phyloP scores from a whole-genome alignment of 2,888 invertebrate species.

The Bellardia pandia region DNA sequence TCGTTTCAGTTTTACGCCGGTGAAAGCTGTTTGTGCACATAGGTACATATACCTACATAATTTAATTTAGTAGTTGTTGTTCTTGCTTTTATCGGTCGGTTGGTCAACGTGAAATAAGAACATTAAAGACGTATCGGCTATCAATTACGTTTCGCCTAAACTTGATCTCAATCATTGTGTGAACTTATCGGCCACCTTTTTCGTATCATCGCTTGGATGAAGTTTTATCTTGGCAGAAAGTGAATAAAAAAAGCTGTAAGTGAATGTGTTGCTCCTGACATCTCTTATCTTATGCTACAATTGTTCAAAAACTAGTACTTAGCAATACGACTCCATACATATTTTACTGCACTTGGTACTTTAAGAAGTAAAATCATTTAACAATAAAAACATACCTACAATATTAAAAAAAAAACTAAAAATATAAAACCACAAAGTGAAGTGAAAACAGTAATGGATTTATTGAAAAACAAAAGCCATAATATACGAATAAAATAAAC shows the following conservation, averaged over 20 bases:
- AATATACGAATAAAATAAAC: constrained; percentile 8
- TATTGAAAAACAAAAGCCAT: neutral
- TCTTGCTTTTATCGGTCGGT: constrained; percentile 34
- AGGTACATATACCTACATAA: too few relatives aligned
- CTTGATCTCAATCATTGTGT: constrained; percentile 18
- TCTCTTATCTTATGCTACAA: constrained; percentile 7
- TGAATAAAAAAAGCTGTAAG: constrained; percentile 47
- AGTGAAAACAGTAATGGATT: constrained; percentile 31
- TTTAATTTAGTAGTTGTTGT: neutral
- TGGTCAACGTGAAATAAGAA: constrained; percentile 44
- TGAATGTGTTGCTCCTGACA: constrained; percentile 19
- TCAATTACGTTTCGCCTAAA: constrained; percentile 30
- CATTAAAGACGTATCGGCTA: neutral
- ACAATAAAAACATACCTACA: neutral
- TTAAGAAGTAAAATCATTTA: neutral
- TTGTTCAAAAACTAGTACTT: neutral
- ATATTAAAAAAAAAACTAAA: neutral
- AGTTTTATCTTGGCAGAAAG: constrained; percentile 12
- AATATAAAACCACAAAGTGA: neutral
- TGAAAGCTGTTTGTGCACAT: constrained; percentile 42
- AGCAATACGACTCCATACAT: neutral
- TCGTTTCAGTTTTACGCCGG: constrained; percentile 22
- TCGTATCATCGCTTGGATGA: neutral
- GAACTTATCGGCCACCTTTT: constrained; percentile 6
- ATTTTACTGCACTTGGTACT: neutral